Conservation (phyloP, 2,797 vertebrate species). For the Enteromius afrohamiltoni region DNA sequence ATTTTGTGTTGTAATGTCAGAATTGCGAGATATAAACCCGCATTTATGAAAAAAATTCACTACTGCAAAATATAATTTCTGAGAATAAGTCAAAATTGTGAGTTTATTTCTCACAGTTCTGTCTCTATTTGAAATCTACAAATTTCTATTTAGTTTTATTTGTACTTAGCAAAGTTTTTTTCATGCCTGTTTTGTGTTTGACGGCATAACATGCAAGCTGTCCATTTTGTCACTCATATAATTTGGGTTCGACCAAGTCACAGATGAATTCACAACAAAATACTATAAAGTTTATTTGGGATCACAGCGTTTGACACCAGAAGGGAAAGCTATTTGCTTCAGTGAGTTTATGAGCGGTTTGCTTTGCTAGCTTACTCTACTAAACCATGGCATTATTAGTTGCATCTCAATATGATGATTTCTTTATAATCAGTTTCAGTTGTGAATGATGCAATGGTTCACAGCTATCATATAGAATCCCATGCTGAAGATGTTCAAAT, state of each 20-base stretch:
- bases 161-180: neutral
- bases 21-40: too few relatives aligned
- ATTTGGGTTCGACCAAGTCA: neutral
- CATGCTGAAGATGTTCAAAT: neutral
- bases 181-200: neutral
- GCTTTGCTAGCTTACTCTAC: neutral
- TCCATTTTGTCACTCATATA: neutral
- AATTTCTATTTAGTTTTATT: neutral
- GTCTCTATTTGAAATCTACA: neutral
- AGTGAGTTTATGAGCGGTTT: neutral
- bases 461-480: neutral
- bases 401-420: constrained; percentile 16
- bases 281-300: neutral
- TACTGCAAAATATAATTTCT: neutral
- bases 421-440: neutral
- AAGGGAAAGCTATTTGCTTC: neutral
- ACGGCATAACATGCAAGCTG: neutral
- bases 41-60: too few relatives aligned
- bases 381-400: neutral
- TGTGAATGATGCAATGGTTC: neutral
- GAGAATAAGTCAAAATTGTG: neutral
- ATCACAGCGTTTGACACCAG: neutral
- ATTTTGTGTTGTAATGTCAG: too few relatives aligned
- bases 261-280: neutral
- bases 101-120: too few relatives aligned